phyloP scores from a whole-genome alignment of 2,113 vertebrate species.

The Gymnorhina tibicen region DNA sequence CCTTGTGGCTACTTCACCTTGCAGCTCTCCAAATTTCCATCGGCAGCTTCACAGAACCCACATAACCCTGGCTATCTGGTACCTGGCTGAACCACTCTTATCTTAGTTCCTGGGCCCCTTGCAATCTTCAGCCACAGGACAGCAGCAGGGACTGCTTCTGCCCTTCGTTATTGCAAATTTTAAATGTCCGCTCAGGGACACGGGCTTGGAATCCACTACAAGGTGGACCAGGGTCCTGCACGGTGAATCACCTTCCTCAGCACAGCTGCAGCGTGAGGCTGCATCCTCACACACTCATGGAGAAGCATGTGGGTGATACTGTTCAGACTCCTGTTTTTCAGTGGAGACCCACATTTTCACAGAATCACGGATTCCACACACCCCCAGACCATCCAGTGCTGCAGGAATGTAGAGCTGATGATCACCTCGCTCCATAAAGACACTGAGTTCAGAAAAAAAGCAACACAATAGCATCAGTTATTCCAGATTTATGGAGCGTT shows the following conservation, averaged over 20 bases:
- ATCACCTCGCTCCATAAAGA: neutral
- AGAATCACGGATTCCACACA: neutral
- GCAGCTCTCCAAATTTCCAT: neutral
- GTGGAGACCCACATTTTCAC: neutral
- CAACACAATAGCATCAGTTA: neutral
- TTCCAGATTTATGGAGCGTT: neutral
- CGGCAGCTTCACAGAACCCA: neutral
- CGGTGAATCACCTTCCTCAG: neutral
- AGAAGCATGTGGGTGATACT: neutral
- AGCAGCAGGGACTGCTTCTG: neutral
- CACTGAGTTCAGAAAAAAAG: neutral
- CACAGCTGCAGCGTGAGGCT: neutral
- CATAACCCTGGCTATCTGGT: neutral
- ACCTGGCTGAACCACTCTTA: neutral
- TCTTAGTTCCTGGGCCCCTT: neutral
- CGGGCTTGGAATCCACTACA: neutral
- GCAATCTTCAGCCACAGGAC: neutral
- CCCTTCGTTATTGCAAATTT: neutral
- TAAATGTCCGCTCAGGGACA: rapidly evolving
- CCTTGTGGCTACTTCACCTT: neutral
- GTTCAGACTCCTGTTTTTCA: neutral
- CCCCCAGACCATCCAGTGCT: neutral
- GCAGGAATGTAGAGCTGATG: neutral
- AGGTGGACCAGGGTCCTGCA: rapidly evolving
- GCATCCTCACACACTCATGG: neutral